Percentiles rank a stretch among this genome's conserved stretches.
Evolutionary conservation across 1,140 invertebrate genomes (phyloP).

Genomic region (Hestina assimilis): DNA sequence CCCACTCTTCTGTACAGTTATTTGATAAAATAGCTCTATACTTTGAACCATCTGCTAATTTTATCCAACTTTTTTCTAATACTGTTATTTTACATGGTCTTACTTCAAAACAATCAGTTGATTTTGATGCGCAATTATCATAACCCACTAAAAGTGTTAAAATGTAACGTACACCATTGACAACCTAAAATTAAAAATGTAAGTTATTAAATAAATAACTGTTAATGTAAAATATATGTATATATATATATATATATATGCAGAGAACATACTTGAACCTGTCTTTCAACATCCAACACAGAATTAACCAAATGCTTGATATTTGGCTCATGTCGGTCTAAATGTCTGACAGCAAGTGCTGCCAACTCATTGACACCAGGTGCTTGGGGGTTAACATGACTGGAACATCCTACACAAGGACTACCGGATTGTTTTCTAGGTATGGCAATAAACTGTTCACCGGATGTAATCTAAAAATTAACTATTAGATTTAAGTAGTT

Average conservation of each 20-base stretch:
- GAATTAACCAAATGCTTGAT: constrained; percentile 51
- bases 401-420: constrained; percentile 63
- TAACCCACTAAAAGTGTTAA: constrained; percentile 59
- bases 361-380: constrained; percentile 63
- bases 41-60: constrained; percentile 63
- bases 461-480: constrained; percentile 57
- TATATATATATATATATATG: background rate
- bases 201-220: background rate
- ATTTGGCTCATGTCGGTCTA: constrained; percentile 59
- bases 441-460: constrained; percentile 73
- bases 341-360: constrained; percentile 51
- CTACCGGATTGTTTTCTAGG: constrained; percentile 44
- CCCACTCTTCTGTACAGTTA: constrained; percentile 73
- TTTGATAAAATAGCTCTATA: constrained; percentile 69
- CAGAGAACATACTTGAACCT: constrained; percentile 63
- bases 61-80: constrained; percentile 73
- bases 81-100: constrained; percentile 63
- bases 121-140: constrained; percentile 44
- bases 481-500: background rate
- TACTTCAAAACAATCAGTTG: constrained; percentile 32
- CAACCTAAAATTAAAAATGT: constrained; percentile 55
- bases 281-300: constrained; percentile 66
- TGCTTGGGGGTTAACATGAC: constrained; percentile 62
- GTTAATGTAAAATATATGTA: no score
- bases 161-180: constrained; percentile 73